phyloP scores from a whole-genome alignment of 2,888 invertebrate genomes.

The Amphimallon solstitiale region DNA sequence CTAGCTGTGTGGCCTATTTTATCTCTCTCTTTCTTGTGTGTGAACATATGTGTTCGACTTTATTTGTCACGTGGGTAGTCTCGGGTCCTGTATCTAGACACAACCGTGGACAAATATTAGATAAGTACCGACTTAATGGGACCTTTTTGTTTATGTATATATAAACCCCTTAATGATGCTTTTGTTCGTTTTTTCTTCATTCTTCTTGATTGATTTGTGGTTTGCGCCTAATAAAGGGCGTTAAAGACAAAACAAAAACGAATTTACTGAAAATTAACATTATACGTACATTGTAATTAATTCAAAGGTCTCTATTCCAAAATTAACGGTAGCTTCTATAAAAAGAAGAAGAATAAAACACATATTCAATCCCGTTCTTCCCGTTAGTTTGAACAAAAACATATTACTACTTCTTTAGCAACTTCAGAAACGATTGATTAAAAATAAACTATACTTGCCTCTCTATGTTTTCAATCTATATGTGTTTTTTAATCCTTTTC shows the following conservation, averaged over 20 bases:
- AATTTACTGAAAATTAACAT: background rate
- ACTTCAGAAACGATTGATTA: too few relatives aligned
- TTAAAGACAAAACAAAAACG: background rate
- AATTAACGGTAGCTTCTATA: too few relatives aligned
- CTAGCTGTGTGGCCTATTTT: conserved; percentile 62
- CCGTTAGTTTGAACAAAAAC: too few relatives aligned
- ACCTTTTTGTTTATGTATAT: conserved; percentile 60
- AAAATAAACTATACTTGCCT: too few relatives aligned
- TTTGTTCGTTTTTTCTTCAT: conserved; percentile 51
- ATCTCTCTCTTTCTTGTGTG: conserved; percentile 36
- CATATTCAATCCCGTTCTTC: too few relatives aligned
- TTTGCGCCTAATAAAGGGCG: background rate
- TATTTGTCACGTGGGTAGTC: conserved; percentile 51
- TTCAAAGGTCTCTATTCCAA: too few relatives aligned
- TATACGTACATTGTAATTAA: too few relatives aligned
- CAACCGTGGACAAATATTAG: conserved; percentile 63
- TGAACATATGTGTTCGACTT: conserved; percentile 46
- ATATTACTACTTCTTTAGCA: too few relatives aligned
- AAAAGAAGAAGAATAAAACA: too few relatives aligned
- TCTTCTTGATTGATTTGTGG: conserved; percentile 19
- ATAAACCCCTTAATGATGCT: conserved; percentile 59
- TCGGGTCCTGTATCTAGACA: conserved; percentile 55
- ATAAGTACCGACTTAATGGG: conserved; percentile 62
- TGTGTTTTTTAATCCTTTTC: too few relatives aligned
- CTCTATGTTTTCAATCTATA: too few relatives aligned